These are phyloP conservation scores for Sarcophilus harrisii DNA, from an alignment of 2,797 vertebrate genomes.

Conservation along the genomic window DNA sequence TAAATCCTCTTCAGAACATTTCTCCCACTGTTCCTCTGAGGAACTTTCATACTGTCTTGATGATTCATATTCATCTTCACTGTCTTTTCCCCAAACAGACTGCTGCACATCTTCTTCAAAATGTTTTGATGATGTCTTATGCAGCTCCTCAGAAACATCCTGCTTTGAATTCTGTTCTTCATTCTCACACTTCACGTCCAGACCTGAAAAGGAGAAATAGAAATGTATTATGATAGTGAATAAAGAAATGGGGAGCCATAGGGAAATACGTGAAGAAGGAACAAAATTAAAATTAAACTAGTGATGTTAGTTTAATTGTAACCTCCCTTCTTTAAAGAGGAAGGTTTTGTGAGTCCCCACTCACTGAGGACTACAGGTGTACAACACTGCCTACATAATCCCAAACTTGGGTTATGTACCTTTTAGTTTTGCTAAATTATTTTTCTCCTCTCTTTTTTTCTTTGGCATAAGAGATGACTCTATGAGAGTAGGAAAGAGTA, in stretches of 20 bases:
- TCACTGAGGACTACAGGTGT: neutral
- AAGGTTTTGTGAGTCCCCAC: neutral
- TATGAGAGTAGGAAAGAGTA: neutral
- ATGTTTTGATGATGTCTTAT: conserved; percentile 51
- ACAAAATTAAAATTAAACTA: neutral
- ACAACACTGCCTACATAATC: neutral
- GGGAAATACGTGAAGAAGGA: neutral
- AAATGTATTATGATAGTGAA: neutral
- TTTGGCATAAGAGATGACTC: neutral
- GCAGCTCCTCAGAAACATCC: conserved; percentile 60
- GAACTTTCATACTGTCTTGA: conserved; percentile 1
- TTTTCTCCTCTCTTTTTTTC: neutral
- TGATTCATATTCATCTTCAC: conserved; percentile 57
- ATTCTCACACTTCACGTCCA: conserved; percentile 60
- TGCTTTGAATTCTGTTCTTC: conserved; percentile 70
- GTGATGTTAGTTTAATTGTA: neutral
- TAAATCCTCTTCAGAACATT: conserved; percentile 69
- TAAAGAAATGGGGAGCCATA: neutral
- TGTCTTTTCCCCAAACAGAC: conserved; percentile 47
- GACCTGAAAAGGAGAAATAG: conserved; percentile 63
- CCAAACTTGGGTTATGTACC: neutral
- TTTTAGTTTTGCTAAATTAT: neutral
- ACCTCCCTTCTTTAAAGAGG: neutral
- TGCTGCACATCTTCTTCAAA: conserved; percentile 10
- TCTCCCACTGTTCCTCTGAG: conserved; percentile 56